These are phyloP conservation scores for Trachythela sp. DNA, from an alignment of 64 coral and sea anemone species.

Conservation along the genomic window DNA sequence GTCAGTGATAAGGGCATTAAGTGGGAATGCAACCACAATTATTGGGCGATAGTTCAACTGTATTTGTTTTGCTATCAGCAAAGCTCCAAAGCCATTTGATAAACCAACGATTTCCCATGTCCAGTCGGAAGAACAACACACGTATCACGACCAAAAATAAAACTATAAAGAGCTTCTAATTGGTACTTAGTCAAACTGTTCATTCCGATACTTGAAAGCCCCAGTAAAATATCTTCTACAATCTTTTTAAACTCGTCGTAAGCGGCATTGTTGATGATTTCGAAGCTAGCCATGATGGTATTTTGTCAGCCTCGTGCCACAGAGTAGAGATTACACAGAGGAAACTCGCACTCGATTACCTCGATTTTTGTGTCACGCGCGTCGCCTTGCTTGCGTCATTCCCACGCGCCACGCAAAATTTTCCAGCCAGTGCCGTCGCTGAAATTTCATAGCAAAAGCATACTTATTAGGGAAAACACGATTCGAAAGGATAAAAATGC, in stretches of 20 bases:
- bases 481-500: neutral
- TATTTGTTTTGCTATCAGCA: neutral
- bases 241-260: neutral
- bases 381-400: neutral
- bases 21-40: neutral
- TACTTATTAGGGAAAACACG: neutral
- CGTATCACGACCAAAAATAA: neutral
- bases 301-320: too few relatives aligned
- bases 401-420: neutral
- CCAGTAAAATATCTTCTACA: neutral
- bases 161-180: neutral
- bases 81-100: neutral
- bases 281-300: too few relatives aligned
- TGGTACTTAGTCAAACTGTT: neutral
- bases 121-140: neutral
- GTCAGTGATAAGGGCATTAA: neutral
- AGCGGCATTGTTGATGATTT: too few relatives aligned
- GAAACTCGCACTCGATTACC: neutral
- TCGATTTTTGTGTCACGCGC: neutral
- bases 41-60: neutral
- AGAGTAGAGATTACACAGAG: neutral
- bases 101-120: conserved; percentile 6
- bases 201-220: neutral
- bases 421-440: neutral
- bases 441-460: neutral